Conservation (phyloP, 37 sponge, comb jelly and placozoan species). For the Mnemiopsis leidyi region DNA sequence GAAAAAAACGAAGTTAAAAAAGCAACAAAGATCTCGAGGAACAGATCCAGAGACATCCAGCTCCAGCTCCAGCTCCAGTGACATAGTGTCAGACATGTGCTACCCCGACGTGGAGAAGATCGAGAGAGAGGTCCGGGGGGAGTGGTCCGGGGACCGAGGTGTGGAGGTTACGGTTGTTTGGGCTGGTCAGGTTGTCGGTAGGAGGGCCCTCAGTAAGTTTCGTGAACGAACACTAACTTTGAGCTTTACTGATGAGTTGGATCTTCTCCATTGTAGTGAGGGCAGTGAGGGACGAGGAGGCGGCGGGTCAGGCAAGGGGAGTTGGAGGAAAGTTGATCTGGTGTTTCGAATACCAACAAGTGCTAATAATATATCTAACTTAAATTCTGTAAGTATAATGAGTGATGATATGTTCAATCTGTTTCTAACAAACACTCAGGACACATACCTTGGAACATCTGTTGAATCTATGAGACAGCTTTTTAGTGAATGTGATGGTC, state of each 20-base stretch:
- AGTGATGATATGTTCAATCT: not conserved
- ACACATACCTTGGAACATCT: not conserved
- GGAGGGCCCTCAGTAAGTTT: not conserved
- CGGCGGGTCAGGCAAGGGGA: not conserved
- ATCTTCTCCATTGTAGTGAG: not conserved
- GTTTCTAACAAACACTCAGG: not conserved
- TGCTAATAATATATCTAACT: not conserved
- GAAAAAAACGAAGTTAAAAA: not conserved
- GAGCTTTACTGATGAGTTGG: not conserved
- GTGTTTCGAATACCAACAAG: not conserved
- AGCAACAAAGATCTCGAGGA: not conserved
- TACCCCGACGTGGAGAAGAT: not conserved
- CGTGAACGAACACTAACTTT: not conserved
- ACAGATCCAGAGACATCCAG: not conserved
- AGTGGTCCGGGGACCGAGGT: not conserved
- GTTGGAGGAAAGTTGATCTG: not conserved
- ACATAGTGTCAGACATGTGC: not conserved
- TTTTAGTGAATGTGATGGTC: not conserved
- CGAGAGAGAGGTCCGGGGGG: not conserved
- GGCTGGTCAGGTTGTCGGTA: not conserved
- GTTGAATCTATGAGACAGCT: not conserved
- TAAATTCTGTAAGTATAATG: not conserved
- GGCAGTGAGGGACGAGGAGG: no score
- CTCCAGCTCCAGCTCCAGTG: not conserved
- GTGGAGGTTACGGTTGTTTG: not conserved